Base-by-base conservation (phyloP, 2,888 invertebrate species). In the Agriopis aurantiaria region DNA sequence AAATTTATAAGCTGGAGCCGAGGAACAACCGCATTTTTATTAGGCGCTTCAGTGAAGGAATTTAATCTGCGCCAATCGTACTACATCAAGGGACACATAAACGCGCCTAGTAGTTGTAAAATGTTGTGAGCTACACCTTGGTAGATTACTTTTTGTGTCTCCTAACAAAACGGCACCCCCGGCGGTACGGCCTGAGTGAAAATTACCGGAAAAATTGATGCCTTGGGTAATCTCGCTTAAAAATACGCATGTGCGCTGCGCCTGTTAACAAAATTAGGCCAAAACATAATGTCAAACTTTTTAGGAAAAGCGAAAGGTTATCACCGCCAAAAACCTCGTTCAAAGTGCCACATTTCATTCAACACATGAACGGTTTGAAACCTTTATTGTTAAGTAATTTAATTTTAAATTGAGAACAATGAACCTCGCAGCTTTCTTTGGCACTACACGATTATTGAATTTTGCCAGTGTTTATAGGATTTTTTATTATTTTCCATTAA, bases 131-230 rank as follows among this genome's bases (percentile, higher is more conserved):
- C 56, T 59, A 62, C 73, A 78, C 71, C 75, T 73, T 72, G 46
- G 68, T 71, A 74, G 62, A 78, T 78, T 78, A 76, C 78, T 76
- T 75, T 78, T 72, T 69, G 71, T 66, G 71, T 60, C 68, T 71
- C 68, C 63, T 49, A 59, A 70, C 75, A 64, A 76, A 75, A 80
- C 74, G 73, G 73, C 65, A 68, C 83, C 76, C 77, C 65, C 60
- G 72, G 55, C 58, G 69, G 57, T 69, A 58, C 57, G 57, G 71
- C 71, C 33, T 73, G 71, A 63, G 71, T 65, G 56, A 61, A 68
- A 71, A 64, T 71, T 65, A 58, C 71, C 51, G 68, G 64, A 64
- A 76, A 71, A 72, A 72, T 71, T 48, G 65, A 62, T 51, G 61
- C 62, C 63, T n/a, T 40, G 63, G 65, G 63, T 58, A 58, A 63